Evolutionary conservation across 2,113 vertebrate species (phyloP), one percentile per base, ranked within the genome.

Genomic region (Piprites chloris): DNA sequence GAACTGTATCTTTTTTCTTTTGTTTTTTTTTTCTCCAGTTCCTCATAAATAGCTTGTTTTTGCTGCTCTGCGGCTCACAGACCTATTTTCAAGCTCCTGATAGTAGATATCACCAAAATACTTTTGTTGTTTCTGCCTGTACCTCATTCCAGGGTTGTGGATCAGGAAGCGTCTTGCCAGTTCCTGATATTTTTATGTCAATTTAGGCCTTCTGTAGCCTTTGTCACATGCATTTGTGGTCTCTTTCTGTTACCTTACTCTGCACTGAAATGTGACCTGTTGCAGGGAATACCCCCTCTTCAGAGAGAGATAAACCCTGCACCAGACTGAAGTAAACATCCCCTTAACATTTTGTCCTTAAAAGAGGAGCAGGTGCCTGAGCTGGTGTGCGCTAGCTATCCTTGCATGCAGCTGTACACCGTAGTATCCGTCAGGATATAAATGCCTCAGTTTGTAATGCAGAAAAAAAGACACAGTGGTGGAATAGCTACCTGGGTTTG

Each of bases 191-290:
- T 87, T 91, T 59, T n/a, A 41, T 74, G 28, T 52, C 47, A 35
- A 1, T 81, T 76, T 65, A 42, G 23, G 28, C 91, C 28, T 72
- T 85, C 39, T 76, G 59, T 68, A 81, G 32, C 26, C 26, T 93
- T 89, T 78, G 52, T 44, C 24, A 24, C 2, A 1, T 71, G 61
- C 42, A 2, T 77, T 87, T 35, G 16, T 78, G 18, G 26, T 84
- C 32, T 63, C 26, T 84, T 89, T 59, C 42, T 74, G 65, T 65
- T 55, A 4, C 1, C 0, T n/a, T 65, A 4, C 18, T 69, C 26
- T 23, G 17, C 1, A 0, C 5, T 89, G 63, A 56, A 35, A 3
- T 15, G 66, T 0, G 0, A 65, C 42, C 65, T 65, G 33, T 56
- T 4, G 6, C 8, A 0, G 44, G 50, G 28, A 74, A 24, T 50